Evolutionary conservation across 64 coral and sea anemone genomes (phyloP), one percentile per base, ranked within the genome.

Genomic region (Orbicella faveolata): DNA sequence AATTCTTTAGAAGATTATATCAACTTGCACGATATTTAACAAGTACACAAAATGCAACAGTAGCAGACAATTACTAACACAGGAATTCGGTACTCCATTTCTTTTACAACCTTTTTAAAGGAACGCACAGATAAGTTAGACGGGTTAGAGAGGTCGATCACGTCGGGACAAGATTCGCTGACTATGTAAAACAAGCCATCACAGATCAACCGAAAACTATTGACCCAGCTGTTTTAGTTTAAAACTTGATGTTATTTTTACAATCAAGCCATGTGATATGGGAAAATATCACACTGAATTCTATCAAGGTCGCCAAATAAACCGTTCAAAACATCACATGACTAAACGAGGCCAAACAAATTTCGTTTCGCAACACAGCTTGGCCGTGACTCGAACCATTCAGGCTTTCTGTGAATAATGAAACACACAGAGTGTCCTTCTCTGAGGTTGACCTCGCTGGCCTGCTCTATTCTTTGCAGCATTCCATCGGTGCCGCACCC

Each of bases 401-500:
- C 65, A 52, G 44, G 36, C 37, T 68, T 25, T 25, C 7, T 10
- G 67, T 26, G n/a, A 70, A 4, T 25, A 70, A 25, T 25, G 8
- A 70, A 16, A 2, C 36, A 52, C 11, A 72, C 30, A 14, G 18
- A 33, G 48, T 85, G 37, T 72, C 65, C 51, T 51, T 20, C 21
- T 70, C 14, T 67, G 44, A 51, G 2, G 72, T 13, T 73, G 82
- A 85, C 82, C 82, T 67, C 23, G 52, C 19, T 18, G 13, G 39
- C 63, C 11, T 30, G 4, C 23, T 25, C 82, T 72, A 85, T 85
- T 85, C 65, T 85, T 53, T 85, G 1, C 64, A 18, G 64, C 82
- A 73, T 85, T 85, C 82, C 82, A 72, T 17, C 20, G 65, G 3
- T 39, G 39, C 82, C 82, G 39, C 82, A 85, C 82, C 82, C 82